Evolutionary conservation across 2,888 invertebrate genomes (phyloP).

Genomic region (Nipponacmea schrenckii): DNA sequence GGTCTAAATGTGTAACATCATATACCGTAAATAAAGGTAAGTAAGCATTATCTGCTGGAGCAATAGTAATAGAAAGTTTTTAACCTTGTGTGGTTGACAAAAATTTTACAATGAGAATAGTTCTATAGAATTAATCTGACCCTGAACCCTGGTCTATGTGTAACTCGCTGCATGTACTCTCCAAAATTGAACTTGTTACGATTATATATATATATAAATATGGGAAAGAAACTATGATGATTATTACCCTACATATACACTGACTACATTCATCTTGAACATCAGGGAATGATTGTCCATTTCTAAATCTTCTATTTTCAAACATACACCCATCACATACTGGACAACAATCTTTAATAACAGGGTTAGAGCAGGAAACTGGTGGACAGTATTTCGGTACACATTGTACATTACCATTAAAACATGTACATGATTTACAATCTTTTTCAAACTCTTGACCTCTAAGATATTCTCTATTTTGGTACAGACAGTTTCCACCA

Average conservation of each 20-base stretch:
- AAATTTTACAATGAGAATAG: no score
- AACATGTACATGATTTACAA: conserved; percentile 34
- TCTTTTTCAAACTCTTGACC: conserved; percentile 29
- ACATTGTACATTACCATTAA: conserved; percentile 40
- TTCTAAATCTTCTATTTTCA: conserved; percentile 34
- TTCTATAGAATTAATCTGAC: no score
- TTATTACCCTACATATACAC: conserved; percentile 46
- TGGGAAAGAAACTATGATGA: no score
- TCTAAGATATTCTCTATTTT: conserved; percentile 32
- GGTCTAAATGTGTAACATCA: no score
- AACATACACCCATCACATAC: conserved; percentile 46
- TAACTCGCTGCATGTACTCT: no score
- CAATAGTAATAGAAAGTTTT: no score
- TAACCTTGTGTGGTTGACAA: no score
- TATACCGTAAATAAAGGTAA: no score
- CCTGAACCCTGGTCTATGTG: no score
- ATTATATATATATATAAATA: no score
- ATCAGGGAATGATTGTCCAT: conserved; percentile 45
- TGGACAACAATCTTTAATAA: conserved; percentile 45
- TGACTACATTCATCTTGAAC: conserved; percentile 40
- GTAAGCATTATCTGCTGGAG: no score
- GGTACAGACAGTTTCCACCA: conserved; percentile 42
- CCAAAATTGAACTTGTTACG: no score
- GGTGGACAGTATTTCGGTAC: conserved; percentile 36
- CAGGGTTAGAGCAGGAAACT: conserved; percentile 44